Evolutionary conservation across 2,797 vertebrate genomes (phyloP), one percentile per base, ranked within the genome.

Genomic region (Anableps anableps): DNA sequence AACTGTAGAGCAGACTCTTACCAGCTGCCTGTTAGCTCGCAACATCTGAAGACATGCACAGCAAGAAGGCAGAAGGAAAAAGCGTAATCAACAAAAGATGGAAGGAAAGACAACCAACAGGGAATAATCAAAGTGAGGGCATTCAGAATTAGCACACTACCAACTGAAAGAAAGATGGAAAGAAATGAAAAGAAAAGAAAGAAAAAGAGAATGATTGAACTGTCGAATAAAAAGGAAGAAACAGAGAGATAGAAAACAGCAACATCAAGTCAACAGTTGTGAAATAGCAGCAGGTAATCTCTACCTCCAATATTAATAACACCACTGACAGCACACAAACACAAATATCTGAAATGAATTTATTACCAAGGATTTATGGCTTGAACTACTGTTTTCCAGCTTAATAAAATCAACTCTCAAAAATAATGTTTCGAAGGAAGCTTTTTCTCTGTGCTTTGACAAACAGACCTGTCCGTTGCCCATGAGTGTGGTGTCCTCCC

Each of bases 21-120:
- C 96, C 97, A 98, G 97, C 95, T 98, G 97, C 93, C 97, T 97
- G 96, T 97, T 97, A 97, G 96, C 94, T 96, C 96, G 97, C 95
- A 98, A 96, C 94, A 98, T 96, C 96, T 97, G 97, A 96, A 86
- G 95, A 95, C 97, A 97, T 96, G 96, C 97, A 97, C 88, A 94
- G 96, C 95, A 50, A 95, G 96, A 95, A 95, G 84, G 93, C 86
- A 95, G 87, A 89, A 87, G 86, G 83, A 85, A 91, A 89, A 86
- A 91, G 86, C 92, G 85, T 87, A 88, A 91, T 92, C 83, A 90
- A 93, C 79, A 84, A 88, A 93, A 90, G 84, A 88, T 74, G 81
- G 82, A 85, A 83, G 84, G 83, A 80, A 86, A 86, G 78, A 86
- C 55, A 79, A 88, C 86, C 45, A 53, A 87, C 71, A 88, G 82